Evolutionary conservation across 2,113 vertebrate genomes (phyloP), one percentile per base, ranked within the genome.

Genomic region (Ceyx margarethae): DNA sequence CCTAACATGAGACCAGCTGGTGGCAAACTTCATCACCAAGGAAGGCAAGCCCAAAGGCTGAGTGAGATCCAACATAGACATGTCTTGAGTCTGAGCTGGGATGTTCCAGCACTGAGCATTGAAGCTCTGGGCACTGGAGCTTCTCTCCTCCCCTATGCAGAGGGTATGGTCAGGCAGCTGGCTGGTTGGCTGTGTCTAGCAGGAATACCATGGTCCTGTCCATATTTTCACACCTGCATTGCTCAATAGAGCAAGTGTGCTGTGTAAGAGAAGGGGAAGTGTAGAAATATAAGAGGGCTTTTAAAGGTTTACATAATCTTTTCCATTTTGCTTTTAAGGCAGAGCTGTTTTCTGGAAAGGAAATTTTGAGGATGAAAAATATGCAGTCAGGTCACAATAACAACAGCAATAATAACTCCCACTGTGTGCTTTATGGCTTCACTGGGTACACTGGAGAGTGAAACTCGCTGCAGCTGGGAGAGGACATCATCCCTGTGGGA

Each of bases 321-420:
- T 95, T 90, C 90, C 69, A 53, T 87, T 93, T 88, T 56, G 15
- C 83, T 93, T 88, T 83, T 65, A 86, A 91, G 48, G 69, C 90
- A 88, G 77, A 75, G 29, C 83, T 67, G 76, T 83, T 91, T 90
- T 62, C 64, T 77, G 93, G 72, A 23, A 57, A 67, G 83, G 85
- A 68, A 74, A 67, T 77, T 40, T 71, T 64, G 79, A 60, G 4
- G 57, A 42, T 81, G 92, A 90, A 87, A 88, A 88, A 35, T 37
- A 31, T 2, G 29, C n/a, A 26, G 65, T 14, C 43, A 23, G 86
- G 53, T 81, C 76, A 90, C 93, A 81, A 48, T 68, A 81, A 50
- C 82, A 95, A 35, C 73, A 88, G 82, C 51, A 73, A 17, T 46
- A 61, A 33, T 6, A 45, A 48, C 31, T 81, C 61, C 57, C 61